These are phyloP conservation scores for Euclidia mi DNA, from an alignment of 2,888 invertebrate species.

Conservation along the genomic window DNA sequence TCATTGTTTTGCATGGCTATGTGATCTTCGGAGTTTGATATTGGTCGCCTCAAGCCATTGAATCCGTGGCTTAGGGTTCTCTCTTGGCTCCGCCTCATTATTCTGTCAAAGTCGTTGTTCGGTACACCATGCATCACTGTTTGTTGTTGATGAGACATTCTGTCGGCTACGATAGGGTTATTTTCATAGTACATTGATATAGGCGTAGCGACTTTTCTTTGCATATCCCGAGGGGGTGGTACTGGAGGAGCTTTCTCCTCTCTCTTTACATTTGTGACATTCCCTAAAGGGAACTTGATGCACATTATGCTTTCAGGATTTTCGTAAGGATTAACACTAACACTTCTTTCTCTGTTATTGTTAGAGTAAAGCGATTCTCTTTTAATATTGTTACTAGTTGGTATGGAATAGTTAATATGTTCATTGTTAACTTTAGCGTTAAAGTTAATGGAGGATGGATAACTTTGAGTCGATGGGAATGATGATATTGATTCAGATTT, in stretches of 20 bases:
- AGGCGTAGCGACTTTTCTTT: slow-evolving; percentile 89
- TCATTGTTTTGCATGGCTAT: slow-evolving; percentile 88
- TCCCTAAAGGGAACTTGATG: slow-evolving; percentile 88
- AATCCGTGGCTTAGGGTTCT: slow-evolving; percentile 81
- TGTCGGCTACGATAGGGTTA: slow-evolving; percentile 73
- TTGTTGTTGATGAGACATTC: slow-evolving; percentile 67
- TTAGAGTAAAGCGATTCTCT: slow-evolving; percentile 80
- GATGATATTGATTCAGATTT: slow-evolving; percentile 88
- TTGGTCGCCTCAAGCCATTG: slow-evolving; percentile 83
- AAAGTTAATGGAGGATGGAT: slow-evolving; percentile 88
- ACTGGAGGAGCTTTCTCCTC: slow-evolving; percentile 92
- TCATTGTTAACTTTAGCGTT: slow-evolving; percentile 89
- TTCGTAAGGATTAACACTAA: slow-evolving; percentile 73
- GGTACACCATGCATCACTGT: slow-evolving; percentile 79
- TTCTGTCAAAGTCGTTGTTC: slow-evolving; percentile 85
- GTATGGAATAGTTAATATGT: slow-evolving; percentile 87
- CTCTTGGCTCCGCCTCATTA: slow-evolving; percentile 87
- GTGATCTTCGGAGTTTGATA: slow-evolving; percentile 87
- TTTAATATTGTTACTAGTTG: slow-evolving; percentile 72
- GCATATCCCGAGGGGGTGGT: slow-evolving; percentile 95
- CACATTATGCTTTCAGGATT: slow-evolving; percentile 83
- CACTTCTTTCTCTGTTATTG: slow-evolving; percentile 77
- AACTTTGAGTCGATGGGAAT: slow-evolving; percentile 87
- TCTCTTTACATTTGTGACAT: slow-evolving; percentile 79
- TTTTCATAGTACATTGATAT: slow-evolving; percentile 87